Evolutionary conservation across 2,113 vertebrate genomes (phyloP), one percentile per base, ranked within the genome.

Genomic region (Brienomyrus brachyistius): DNA sequence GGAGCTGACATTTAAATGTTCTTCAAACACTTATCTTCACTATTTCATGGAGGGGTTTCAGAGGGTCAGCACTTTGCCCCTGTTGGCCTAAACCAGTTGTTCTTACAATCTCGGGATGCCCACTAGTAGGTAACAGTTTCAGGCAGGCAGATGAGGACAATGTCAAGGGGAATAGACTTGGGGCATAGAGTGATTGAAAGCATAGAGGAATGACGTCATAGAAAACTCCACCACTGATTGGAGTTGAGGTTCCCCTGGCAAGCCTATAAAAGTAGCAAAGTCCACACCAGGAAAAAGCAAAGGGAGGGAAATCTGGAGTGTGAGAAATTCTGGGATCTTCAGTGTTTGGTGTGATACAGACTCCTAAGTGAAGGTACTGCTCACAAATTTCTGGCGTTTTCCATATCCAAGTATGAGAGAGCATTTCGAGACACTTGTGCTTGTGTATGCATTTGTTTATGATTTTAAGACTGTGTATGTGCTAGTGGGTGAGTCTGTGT

Each of bases 211-310:
- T 91, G 91, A 91, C 89, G 87, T 91, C 91, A 91, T 87, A 91
- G 87, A 74, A 90, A 91, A 47, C 87, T 66, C 80, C 27, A 66
- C 82, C 91, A 83, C 80, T 40, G 91, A 93, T 93, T 93, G 92
- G 92, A 92, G 89, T 89, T 90, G 90, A 91, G 90, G 91, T 91
- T 91, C 91, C 92, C 84, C 88, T 88, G 85, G 90, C 90, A 91
- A 92, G 91, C 89, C 91, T 93, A 93, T 93, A 93, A 93, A 93
- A 92, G 88, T n/a, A 88, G 88, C 88, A 91, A 90, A 91, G 92
- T 91, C 90, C 92, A 91, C 92, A 91, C 90, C 90, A 89, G 91
- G 92, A 92, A 91, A 90, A 90, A 92, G 91, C 91, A 92, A 92
- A 92, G 89, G 91, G 86, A 92, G 91, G 91, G 91, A 92, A 91